Evolutionary conservation across 2,113 vertebrate species (phyloP), one percentile per base, ranked within the genome.

Genomic region (Semicossyphus pulcher): DNA sequence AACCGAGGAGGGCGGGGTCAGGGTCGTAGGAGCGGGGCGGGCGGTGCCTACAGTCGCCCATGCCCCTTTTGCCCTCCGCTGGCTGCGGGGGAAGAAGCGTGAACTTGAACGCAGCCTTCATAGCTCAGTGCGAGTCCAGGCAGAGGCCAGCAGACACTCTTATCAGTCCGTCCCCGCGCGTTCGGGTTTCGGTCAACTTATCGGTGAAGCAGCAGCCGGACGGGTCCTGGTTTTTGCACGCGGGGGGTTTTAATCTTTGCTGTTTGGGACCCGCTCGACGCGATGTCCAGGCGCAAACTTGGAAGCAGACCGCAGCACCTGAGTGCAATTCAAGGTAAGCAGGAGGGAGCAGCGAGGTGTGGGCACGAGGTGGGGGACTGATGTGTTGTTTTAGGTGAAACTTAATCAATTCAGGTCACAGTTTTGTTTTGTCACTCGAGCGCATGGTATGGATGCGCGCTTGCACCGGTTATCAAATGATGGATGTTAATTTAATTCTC

Each of bases 231-330:
- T 4, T 26, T 28, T 60, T 45, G 7, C 7, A 37, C 11, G 36
- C 2, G 36, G 41, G 39, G 37, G 48, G 36, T 4, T 28, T 61
- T 14, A 32, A 16, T 18, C 32, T 32, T 79, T 10, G 39, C 57
- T 48, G 54, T 21, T 51, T 31, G 52, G 61, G 73, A 74, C 32
- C 39, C 49, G 56, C 71, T 76, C 72, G 65, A 59, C 87, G 88
- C 66, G 58, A 95, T 95, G 94, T 95, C 94, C 90, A 94, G 93
- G 81, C 93, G 94, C 72, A 95, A 95, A 93, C 90, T 94, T 89
- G 94, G 94, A 57, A 94, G 94, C 85, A 87, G 91, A 92, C 94
- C 94, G 69, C 93, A 94, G 85, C 94, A 95, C 94, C 93, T 94
- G 92, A 93, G 92, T 36, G 87, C 79, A 32, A 92, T 94, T 81